phyloP scores from a whole-genome alignment of 2,797 vertebrate species.

The Hippocampus kuda region DNA sequence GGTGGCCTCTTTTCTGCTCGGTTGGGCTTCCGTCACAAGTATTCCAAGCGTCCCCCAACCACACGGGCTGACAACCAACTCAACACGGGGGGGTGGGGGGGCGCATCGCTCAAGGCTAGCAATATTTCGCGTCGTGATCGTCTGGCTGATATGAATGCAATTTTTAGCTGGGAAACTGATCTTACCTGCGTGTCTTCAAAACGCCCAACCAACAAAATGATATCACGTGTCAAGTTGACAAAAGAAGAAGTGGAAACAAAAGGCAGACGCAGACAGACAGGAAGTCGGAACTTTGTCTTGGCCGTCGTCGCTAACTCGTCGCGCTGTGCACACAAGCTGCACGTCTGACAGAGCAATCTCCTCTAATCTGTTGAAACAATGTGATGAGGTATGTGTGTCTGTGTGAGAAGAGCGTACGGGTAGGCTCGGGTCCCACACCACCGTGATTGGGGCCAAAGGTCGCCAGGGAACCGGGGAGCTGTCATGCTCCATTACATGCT shows the following conservation, averaged over 20 bases:
- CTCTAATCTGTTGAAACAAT: slow-evolving; percentile 62
- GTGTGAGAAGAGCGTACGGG: slow-evolving; percentile 27
- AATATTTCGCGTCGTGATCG: neutral
- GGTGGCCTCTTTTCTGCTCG: slow-evolving; percentile 64
- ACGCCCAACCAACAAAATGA: neutral
- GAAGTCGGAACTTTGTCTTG: slow-evolving; percentile 20
- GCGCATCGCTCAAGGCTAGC: neutral
- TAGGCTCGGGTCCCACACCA: slow-evolving; percentile 50
- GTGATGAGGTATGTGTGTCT: slow-evolving; percentile 48
- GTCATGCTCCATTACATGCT: slow-evolving; percentile 65
- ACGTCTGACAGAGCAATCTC: slow-evolving; percentile 54
- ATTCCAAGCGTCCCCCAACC: slow-evolving; percentile 43
- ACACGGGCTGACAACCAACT: slow-evolving; percentile 47
- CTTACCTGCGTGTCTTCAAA: neutral
- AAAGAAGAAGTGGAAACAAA: neutral
- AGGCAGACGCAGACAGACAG: slow-evolving; percentile 15
- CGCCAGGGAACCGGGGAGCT: slow-evolving; percentile 58
- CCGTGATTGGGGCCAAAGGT: slow-evolving; percentile 63
- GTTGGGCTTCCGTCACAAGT: slow-evolving; percentile 65
- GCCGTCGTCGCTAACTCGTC: slow-evolving; percentile 30
- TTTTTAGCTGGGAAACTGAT: neutral
- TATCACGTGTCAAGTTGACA: neutral
- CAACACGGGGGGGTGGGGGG: slow-evolving; percentile 26
- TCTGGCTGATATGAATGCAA: neutral
- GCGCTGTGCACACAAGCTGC: slow-evolving; percentile 49